Evolutionary conservation across 92 coral and sea anemone species (phyloP), one percentile per base, ranked within the genome.

Genomic region (Pocillopora grandis): DNA sequence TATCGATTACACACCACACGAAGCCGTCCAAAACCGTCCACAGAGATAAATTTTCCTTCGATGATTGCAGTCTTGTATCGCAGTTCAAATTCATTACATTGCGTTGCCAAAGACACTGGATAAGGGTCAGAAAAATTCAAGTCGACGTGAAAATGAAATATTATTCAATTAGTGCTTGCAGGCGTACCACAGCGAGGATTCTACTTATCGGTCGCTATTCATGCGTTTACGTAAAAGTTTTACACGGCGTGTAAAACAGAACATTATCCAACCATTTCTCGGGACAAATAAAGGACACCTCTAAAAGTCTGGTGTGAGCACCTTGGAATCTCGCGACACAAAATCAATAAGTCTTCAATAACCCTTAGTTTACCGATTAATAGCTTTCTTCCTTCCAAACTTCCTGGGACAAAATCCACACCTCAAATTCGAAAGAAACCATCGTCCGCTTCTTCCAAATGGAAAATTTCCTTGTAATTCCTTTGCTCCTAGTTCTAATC

Each of bases 11-110:
- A 42, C 52, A 42, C 4, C 4, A 42, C 52, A 42, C 52, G 52
- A 42, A 42, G 52, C 8, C 0, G 8, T 42, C 52, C 52, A 42
- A 42, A 42, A 3, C 52, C 52, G 18, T 67, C 16, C 58, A 8
- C 76, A 80, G 18, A 67, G 17, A 80, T 56, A 6, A 2, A 12
- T 52, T 8, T 17, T 17, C 62, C 42, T 19, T 8, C 59, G 58
- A 69, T 59, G 76, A 80, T 59, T 70, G 84, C 70, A 80, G 76
- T 80, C 84, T 80, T 69, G 68, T 70, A 80, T 80, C 84, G 68
- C 16, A 58, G 61, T 69, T 11, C 17, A 18, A 18, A 33, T n/a
- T 16, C 3, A 66, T 14, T 55, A 8, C 23, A 60, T 16, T 36
- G 27, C 16, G 49, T 49, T 20, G 59, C 42, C 15, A 19, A 78